Conservation (phyloP, 2,797 vertebrate species). For the Sparus aurata region DNA sequence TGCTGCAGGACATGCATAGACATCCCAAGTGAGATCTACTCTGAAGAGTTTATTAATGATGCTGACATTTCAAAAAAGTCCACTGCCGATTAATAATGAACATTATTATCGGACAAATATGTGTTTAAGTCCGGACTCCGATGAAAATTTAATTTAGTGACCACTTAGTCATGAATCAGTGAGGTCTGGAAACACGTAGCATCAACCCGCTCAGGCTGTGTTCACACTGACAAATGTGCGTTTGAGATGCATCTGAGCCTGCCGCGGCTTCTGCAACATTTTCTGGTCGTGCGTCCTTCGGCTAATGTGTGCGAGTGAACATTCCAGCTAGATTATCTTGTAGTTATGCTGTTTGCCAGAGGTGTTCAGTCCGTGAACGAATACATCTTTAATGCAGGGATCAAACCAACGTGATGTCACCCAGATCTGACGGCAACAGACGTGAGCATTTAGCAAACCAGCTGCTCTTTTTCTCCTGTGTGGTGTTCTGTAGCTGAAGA, state of each 20-base stretch:
- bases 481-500: too few relatives aligned
- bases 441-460: too few relatives aligned
- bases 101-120: conserved; percentile 20
- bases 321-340: background rate
- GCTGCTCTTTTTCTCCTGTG: too few relatives aligned
- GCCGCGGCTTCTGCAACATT: background rate
- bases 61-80: conserved; percentile 40
- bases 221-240: too few relatives aligned
- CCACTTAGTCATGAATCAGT: background rate
- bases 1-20: conserved; percentile 35
- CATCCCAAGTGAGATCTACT: conserved; percentile 10
- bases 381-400: background rate
- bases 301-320: background rate
- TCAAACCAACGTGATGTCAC: too few relatives aligned
- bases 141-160: background rate
- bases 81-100: conserved; percentile 13
- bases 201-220: background rate
- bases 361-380: too few relatives aligned
- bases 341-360: background rate
- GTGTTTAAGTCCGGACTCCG: background rate
- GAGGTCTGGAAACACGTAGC: background rate
- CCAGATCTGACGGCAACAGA: background rate
- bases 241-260: too few relatives aligned
- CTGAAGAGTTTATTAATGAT: conserved; percentile 9
- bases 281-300: background rate